Conservation (phyloP, 2,888 invertebrate genomes). For the Physocephala rufipes region DNA sequence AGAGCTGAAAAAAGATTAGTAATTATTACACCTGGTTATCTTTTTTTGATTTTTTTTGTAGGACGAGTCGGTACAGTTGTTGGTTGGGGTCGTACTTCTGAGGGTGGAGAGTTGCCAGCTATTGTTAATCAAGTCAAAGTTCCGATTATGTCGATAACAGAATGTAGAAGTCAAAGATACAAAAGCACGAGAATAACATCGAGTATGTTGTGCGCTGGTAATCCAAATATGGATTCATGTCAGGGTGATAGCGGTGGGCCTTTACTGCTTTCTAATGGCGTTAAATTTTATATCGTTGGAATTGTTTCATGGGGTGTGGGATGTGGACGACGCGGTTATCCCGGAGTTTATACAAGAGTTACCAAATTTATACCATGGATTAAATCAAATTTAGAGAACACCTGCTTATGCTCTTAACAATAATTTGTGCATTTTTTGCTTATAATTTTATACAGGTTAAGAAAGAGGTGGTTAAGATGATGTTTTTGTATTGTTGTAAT, state of each 20-base stretch:
- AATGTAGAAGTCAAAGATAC: constrained; percentile 86
- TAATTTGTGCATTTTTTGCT: too few species aligned
- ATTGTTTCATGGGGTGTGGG: constrained; percentile 87
- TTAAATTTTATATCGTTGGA: constrained; percentile 82
- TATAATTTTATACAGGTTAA: too few species aligned
- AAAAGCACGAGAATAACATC: constrained; percentile 82
- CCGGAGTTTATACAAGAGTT: constrained; percentile 68
- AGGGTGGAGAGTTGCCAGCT: constrained; percentile 81
- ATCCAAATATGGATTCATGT: constrained; percentile 83
- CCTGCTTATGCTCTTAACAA: constrained; percentile 73
- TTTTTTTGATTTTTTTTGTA: constrained; percentile 43
- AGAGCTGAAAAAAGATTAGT: too few species aligned
- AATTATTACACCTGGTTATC: too few species aligned
- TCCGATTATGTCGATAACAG: constrained; percentile 80
- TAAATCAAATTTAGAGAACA: constrained; percentile 76
- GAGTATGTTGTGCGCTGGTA: constrained; percentile 88
- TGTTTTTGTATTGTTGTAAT: too few species aligned
- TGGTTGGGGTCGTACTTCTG: constrained; percentile 86
- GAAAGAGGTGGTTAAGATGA: too few species aligned
- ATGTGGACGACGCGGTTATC: constrained; percentile 67
- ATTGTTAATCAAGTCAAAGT: constrained; percentile 86
- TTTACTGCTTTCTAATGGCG: constrained; percentile 77
- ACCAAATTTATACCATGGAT: constrained; percentile 75
- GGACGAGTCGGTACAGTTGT: constrained; percentile 76
- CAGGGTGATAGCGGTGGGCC: constrained; percentile 92